Base-by-base conservation (phyloP, 2,888 invertebrate species). In the Lamproptera curius region DNA sequence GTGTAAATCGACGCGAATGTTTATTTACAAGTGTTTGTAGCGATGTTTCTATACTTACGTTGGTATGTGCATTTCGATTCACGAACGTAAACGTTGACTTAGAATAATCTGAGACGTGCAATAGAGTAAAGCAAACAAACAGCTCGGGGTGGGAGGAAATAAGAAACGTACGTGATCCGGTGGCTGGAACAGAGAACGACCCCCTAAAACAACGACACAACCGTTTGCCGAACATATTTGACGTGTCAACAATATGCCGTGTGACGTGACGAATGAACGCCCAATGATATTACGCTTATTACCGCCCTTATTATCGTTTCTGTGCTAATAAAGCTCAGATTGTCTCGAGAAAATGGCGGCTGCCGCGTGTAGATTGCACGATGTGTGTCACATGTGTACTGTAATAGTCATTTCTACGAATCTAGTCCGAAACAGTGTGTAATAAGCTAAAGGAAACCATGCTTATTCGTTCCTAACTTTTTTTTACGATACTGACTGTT, bases 161-260 rank as follows among this genome's bases (percentile, higher is more conserved):
- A 76, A 76, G 66, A 59, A 58, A 54, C 45, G 74, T 67, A 82
- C 85, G 84, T 85, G 84, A 67, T 58, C 50, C 62, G 66, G 57
- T 63, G 63, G 58, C 62, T 60, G 62, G 54, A 60, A 61, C 58
- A 64, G 60, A 76, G 3, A 76, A 78, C 78, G 77, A 83, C 81
- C 68, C 69, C 65, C 55, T 61, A 59, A 73, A 76, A 81, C 70
- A 67, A 70, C 70, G 58, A 62, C 68, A 59, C 72, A 77, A 67
- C 73, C 78, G 75, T 82, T 84, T 83, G 80, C 62, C 55, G 55
- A 66, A 70, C 65, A 79, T 86, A 85, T 87, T 86, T 87, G 78
- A 74, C 62, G 65, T 74, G 75, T n/a, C 76, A 76, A 79, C 81
- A 87, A 87, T 87, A 87, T 72, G 56, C 86, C 85, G 86, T 86